Conservation (phyloP, 2,888 invertebrate species). For the Epsilonema sp. region DNA sequence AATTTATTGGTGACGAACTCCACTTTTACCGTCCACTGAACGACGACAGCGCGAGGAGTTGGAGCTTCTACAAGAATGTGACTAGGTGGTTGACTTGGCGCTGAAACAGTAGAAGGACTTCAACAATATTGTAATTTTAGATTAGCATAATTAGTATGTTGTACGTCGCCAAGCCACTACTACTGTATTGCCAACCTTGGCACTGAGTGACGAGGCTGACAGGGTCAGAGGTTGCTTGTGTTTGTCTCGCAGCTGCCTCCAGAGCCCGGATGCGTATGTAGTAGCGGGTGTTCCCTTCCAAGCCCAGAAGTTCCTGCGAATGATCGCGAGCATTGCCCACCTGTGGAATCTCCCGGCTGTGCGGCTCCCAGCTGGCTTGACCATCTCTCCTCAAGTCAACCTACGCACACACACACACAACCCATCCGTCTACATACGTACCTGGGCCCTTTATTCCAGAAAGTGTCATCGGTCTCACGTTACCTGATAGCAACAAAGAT, state of each 20-base stretch:
- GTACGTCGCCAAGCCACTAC: too few relatives aligned
- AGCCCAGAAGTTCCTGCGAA: conserved; percentile 7
- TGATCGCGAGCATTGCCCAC: conserved; percentile 5
- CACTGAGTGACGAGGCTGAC: conserved; percentile 17
- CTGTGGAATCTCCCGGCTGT: conserved; percentile 9
- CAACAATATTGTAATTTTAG: too few relatives aligned
- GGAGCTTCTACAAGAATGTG: too few relatives aligned
- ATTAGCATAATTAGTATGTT: too few relatives aligned
- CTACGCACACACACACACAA: conserved; percentile 6
- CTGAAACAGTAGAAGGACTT: too few relatives aligned
- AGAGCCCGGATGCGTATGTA: conserved; percentile 17
- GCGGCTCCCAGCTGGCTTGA: conserved; percentile 14
- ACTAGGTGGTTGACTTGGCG: conserved; percentile 7
- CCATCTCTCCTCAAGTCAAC: conserved; percentile 15
- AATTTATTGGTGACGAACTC: too few relatives aligned
- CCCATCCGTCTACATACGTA: not conserved
- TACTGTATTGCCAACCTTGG: too few relatives aligned
- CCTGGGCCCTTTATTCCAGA: too few relatives aligned
- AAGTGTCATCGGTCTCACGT: not conserved
- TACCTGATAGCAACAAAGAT: conserved; percentile 19
- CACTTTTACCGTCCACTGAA: too few relatives aligned
- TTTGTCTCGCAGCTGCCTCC: conserved; percentile 1
- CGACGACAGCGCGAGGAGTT: too few relatives aligned
- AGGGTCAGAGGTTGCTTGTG: conserved; percentile 16
- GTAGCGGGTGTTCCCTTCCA: conserved; percentile 14